These are phyloP conservation scores for Pharmacophagus antenor DNA, from an alignment of 2,888 invertebrate genomes.

Conservation along the genomic window DNA sequence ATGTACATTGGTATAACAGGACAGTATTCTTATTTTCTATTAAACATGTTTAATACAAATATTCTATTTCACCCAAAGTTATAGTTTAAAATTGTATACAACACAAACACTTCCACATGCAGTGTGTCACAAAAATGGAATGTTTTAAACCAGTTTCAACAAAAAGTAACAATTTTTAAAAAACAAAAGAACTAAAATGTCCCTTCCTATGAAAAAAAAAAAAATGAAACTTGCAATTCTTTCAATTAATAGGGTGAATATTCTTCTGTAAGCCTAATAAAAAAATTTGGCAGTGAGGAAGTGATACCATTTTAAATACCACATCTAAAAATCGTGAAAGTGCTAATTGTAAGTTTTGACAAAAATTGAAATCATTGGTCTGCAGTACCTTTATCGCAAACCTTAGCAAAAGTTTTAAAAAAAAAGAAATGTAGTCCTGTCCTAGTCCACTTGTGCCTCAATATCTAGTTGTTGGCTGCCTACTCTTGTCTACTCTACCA, in stretches of 20 bases:
- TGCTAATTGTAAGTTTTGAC: slow-evolving; percentile 47
- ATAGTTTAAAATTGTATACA: neutral
- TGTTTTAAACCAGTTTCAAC: slow-evolving; percentile 4
- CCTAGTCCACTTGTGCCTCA: slow-evolving; percentile 71
- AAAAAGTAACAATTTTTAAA: neutral
- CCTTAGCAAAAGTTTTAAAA: slow-evolving; percentile 53
- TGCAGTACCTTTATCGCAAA: slow-evolving; percentile 66
- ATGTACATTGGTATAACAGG: slow-evolving; percentile 5
- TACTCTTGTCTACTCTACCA: slow-evolving; percentile 66
- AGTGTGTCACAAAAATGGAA: slow-evolving; percentile 7
- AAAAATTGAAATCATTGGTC: slow-evolving; percentile 54
- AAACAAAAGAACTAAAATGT: neutral
- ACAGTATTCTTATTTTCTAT: slow-evolving; percentile 17
- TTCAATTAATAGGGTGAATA: neutral
- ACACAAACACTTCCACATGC: slow-evolving; percentile 1
- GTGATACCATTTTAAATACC: slow-evolving; percentile 29
- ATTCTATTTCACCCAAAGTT: slow-evolving; percentile 2
- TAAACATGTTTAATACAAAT: slow-evolving; percentile 6
- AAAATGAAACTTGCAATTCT: neutral
- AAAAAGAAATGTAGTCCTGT: slow-evolving; percentile 58
- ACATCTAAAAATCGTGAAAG: slow-evolving; percentile 72
- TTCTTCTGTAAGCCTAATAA: slow-evolving; percentile 20
- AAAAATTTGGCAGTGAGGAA: slow-evolving; percentile 24
- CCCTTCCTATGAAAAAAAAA: neutral
- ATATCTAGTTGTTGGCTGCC: slow-evolving; percentile 68